These are phyloP conservation scores for Cheilosia vernalis DNA, from an alignment of 2,888 invertebrate species.

Conservation along the genomic window DNA sequence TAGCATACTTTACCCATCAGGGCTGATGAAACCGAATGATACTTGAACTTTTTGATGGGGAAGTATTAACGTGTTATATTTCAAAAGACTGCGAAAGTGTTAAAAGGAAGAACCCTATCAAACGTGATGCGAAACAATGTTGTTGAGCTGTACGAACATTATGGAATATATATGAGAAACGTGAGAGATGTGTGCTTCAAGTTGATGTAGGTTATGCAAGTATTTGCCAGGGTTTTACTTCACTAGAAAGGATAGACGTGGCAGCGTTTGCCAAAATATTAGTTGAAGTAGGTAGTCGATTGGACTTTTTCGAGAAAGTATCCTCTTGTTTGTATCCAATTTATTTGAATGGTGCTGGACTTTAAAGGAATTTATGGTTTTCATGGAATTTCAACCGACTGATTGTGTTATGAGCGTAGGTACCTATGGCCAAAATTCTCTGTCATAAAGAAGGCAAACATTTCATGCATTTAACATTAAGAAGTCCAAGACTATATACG, in stretches of 20 bases:
- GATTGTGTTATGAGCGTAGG: too few species aligned
- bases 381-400: too few species aligned
- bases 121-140: constrained; percentile 42
- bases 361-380: too few species aligned
- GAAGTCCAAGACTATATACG: too few species aligned
- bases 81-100: constrained; percentile 22
- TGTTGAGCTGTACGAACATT: constrained; percentile 16
- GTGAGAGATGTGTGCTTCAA: not conserved
- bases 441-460: too few species aligned
- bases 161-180: not conserved
- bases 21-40: constrained; percentile 19
- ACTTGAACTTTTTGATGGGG: constrained; percentile 43
- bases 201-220: constrained; percentile 15
- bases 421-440: too few species aligned
- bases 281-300: not conserved
- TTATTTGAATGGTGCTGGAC: too few species aligned
- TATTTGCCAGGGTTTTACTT: not conserved
- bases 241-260: not conserved
- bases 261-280: not conserved
- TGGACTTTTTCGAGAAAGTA: too few species aligned
- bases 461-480: too few species aligned
- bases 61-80: constrained; percentile 38
- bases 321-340: too few species aligned
- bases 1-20: constrained; percentile 14
- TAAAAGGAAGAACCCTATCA: constrained; percentile 1